Conservation (phyloP, 2,888 invertebrate species). For the Alitta virens region DNA sequence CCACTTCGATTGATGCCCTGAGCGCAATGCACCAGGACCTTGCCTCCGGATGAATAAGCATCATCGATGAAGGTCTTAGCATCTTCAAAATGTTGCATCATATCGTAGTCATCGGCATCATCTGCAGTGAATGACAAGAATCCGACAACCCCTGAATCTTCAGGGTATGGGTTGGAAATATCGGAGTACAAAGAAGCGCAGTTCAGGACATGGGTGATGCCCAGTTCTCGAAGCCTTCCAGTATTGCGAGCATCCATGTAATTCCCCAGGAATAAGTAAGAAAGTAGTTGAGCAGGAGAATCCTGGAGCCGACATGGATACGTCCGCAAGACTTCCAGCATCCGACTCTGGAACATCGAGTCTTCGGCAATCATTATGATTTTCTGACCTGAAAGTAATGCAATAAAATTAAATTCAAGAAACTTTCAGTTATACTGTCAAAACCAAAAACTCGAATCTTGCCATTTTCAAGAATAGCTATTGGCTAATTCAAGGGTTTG, state of each 20-base stretch:
- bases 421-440: too few relatives aligned
- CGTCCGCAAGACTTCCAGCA: neutral
- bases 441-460: too few relatives aligned
- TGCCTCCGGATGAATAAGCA: neutral
- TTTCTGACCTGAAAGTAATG: neutral
- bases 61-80: constrained; percentile 8
- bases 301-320: neutral
- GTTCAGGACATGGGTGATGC: constrained; percentile 18
- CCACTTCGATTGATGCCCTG: constrained; percentile 19
- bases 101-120: constrained; percentile 8
- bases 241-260: constrained; percentile 10
- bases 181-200: constrained; percentile 1
- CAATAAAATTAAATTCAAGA: too few relatives aligned
- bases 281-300: constrained; percentile 1
- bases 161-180: constrained; percentile 2
- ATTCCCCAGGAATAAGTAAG: constrained; percentile 12
- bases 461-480: too few relatives aligned
- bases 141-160: neutral
- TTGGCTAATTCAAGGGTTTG: too few relatives aligned
- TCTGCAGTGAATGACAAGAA: constrained; percentile 9
- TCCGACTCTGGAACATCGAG: neutral
- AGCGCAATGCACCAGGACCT: constrained; percentile 19
- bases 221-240: neutral
- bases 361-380: neutral
- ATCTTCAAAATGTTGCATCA: constrained; percentile 5